Conservation (phyloP, 2,888 invertebrate genomes). For the Tricholauxania praeusta region DNA sequence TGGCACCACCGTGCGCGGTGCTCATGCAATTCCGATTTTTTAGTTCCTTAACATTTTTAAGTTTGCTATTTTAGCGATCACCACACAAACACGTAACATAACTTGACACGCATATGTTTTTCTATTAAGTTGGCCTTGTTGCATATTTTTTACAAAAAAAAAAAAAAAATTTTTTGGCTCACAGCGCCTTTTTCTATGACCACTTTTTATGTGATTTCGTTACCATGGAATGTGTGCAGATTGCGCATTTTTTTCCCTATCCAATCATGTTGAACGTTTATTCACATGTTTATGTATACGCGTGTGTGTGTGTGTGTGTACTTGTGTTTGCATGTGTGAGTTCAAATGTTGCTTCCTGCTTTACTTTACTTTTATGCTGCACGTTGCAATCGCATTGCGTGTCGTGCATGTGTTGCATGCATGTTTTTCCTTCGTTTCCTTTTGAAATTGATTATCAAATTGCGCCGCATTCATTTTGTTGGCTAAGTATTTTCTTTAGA, state of each 20-base stretch:
- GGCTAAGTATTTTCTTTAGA: not conserved
- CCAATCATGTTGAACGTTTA: not conserved
- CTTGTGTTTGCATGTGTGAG: not conserved
- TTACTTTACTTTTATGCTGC: too few species aligned
- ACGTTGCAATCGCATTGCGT: too few species aligned
- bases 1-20: too few species aligned
- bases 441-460: conserved; percentile 5
- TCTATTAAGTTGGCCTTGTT: conserved; percentile 8
- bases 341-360: not conserved
- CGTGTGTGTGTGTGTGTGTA: conserved; percentile 9
- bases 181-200: conserved; percentile 12
- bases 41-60: too few species aligned
- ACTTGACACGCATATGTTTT: not conserved
- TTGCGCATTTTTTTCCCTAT: not conserved
- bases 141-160: too few species aligned
- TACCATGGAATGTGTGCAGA: conserved; percentile 1
- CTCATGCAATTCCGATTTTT: too few species aligned
- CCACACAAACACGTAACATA: too few species aligned
- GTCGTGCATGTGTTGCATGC: not conserved
- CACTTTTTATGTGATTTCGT: conserved; percentile 4
- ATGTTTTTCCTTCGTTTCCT: not conserved
- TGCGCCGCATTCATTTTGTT: not conserved
- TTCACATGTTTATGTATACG: not conserved
- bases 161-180: not conserved
- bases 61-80: too few species aligned